Evolutionary conservation across 37 sponge, comb jelly and placozoan genomes (phyloP), one percentile per base, ranked within the genome.

Genomic region (Corticium candelabrum): DNA sequence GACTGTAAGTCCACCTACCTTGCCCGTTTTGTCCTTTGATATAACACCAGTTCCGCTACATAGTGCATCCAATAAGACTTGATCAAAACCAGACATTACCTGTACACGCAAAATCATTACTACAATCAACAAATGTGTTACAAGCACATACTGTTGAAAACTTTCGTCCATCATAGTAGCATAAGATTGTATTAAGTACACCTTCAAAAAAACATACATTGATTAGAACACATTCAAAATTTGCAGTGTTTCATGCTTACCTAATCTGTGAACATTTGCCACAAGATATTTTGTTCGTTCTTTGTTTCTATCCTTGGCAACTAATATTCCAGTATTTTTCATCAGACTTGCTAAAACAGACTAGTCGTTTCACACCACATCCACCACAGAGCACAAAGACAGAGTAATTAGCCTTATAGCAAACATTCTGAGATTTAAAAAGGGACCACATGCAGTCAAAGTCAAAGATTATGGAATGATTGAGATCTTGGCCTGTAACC

Each of bases 1-100:
- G n/a, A n/a, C n/a, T n/a, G n/a, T n/a, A n/a, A n/a, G n/a, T n/a
- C n/a, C n/a, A 43, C 80, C 86, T 7, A 87, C 83, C 76, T 98
- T 98, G 40, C 88, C 95, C 11, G 91, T 76, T 4, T 89, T 82
- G 57, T 98, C 99, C 73, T 98, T 98, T 15, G 95, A 81, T 15
- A 98, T 86, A 1, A 98, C 91, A 27, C 99, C 99, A 41, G 90
- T 98, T 3, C 99, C 99, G 83, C 93, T 92, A 76, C 99, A 98
- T 1, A 95, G 95, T 34, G 95, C 99, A 76, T 98, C 99, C 38
- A 94, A 78, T 11, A 98, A 74, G 33, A 98, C 86, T 34, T 95
- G 89, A 82, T 98, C 99, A 79, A 98, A 98, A 7, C 90, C 90
- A 31, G 86, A 80, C 86, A 94, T 92, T 67, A 34, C 36, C 73